Conservation (phyloP, 1,140 invertebrate genomes). For the Octopus bimaculoides region DNA sequence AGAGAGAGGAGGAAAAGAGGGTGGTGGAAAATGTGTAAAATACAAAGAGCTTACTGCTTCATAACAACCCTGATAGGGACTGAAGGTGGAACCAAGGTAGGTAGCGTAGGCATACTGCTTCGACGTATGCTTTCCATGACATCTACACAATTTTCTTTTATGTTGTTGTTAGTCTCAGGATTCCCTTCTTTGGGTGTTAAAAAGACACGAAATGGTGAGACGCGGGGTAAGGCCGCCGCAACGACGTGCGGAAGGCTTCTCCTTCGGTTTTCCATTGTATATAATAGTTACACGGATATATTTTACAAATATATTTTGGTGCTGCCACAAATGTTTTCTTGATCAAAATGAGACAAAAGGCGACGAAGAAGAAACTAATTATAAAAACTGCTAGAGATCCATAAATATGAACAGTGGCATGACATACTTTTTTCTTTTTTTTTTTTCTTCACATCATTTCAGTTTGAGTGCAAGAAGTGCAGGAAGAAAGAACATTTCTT, state of each 20-base stretch:
- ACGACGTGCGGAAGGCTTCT: neutral
- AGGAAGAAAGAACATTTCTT: too few species aligned
- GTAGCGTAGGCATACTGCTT: neutral
- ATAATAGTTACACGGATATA: neutral
- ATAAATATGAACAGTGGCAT: too few species aligned
- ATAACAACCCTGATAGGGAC: slow-evolving; percentile 5
- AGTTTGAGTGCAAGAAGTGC: too few species aligned
- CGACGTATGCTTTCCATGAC: slow-evolving; percentile 2
- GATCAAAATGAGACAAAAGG: too few species aligned
- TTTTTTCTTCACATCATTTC: too few species aligned
- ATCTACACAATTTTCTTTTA: neutral
- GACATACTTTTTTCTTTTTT: too few species aligned
- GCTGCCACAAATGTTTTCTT: too few species aligned
- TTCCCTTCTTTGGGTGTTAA: neutral
- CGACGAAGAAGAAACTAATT: too few species aligned
- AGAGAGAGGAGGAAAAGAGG: too few species aligned
- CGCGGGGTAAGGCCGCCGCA: neutral
- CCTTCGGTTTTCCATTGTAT: neutral
- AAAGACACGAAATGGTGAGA: neutral
- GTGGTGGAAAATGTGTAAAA: neutral
- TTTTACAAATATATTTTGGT: too few species aligned
- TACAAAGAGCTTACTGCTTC: neutral
- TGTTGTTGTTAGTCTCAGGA: neutral
- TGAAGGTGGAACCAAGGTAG: neutral
- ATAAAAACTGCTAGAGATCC: too few species aligned